Base-by-base conservation (phyloP, 1,140 invertebrate species). In the Oreohelix idahoensis region DNA sequence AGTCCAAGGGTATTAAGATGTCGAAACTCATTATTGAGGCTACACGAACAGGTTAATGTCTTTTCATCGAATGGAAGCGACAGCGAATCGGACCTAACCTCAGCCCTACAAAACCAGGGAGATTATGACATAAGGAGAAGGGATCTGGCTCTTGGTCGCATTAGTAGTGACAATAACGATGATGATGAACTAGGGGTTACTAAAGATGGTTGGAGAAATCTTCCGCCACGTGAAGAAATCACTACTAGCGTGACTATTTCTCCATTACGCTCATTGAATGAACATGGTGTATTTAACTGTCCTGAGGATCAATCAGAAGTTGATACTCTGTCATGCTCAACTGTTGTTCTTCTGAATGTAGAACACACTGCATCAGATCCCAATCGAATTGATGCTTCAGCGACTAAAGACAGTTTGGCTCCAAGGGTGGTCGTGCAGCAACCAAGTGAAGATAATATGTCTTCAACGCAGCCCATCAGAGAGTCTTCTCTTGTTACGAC, bases 91-190 rank as follows among this genome's bases (percentile, higher is more conserved):
- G 77, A 79, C 0, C 35, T 79, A 20, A 66, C 2, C 0, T 63
- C 51, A 23, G 77, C 77, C 32, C 36, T 79, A 2, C 8, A 38
- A 15, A 79, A 63, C 58, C 77, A 79, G 17, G 77, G 77, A 1
- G 77, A 79, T 36, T 63, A 29, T 39, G 77, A 79, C 58, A 66
- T 79, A 15, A 79, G 77, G 35, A 32, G 45, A 29, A 58, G 77
- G 42, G 77, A 79, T 39, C 58, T 79, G 35, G 53, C 53, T 39
- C 39, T 79, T 17, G 77, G 77, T 38, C 51, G 51, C 17, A 36
- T 79, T 17, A 79, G 36, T 29, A 38, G 36, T 38, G 77, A 79
- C 32, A 45, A 58, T 29, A 66, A 29, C 29, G 77, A 79, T n/a
- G 77, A 63, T 15, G 63, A 29, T 11, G 63, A 66, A 15, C 15